Evolutionary conservation across 2,888 invertebrate genomes (phyloP).

Genomic region (Megalurothrips usitatus): DNA sequence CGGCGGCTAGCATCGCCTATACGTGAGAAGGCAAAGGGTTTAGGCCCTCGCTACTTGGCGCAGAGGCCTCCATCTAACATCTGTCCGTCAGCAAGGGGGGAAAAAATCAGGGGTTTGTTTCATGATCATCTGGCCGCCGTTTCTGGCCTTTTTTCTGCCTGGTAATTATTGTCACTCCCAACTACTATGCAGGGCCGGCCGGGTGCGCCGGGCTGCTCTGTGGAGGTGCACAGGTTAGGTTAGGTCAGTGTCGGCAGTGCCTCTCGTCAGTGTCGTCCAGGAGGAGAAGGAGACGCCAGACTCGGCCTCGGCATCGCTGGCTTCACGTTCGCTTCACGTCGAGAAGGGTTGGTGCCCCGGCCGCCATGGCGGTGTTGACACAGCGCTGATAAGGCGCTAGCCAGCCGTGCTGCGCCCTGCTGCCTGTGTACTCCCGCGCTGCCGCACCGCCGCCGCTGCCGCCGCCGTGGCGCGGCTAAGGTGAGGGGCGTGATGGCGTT

Average conservation of each 20-base stretch:
- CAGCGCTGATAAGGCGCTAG: background rate
- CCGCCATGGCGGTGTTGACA: background rate
- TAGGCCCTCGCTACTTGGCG: background rate
- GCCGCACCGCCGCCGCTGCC: too few species aligned
- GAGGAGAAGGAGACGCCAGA: background rate
- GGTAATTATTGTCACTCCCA: constrained; percentile 19
- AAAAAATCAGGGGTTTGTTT: background rate
- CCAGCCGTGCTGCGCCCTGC: background rate
- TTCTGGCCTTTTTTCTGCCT: background rate
- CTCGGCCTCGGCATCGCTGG: background rate
- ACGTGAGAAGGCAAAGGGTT: too few species aligned
- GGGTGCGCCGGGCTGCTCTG: background rate
- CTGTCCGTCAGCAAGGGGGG: background rate
- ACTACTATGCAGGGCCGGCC: background rate
- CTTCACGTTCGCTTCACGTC: background rate
- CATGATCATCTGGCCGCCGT: background rate
- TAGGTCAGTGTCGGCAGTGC: too few species aligned
- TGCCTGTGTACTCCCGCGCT: too few species aligned
- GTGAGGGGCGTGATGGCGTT: too few species aligned
- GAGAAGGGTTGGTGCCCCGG: background rate
- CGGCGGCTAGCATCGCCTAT: too few species aligned
- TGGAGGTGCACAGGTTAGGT: too few species aligned
- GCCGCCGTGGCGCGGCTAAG: too few species aligned
- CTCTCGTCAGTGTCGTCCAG: background rate
- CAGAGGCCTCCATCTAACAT: background rate